Conservation (phyloP, 2,888 invertebrate species). For the Amblyjoppa fuscipennis region DNA sequence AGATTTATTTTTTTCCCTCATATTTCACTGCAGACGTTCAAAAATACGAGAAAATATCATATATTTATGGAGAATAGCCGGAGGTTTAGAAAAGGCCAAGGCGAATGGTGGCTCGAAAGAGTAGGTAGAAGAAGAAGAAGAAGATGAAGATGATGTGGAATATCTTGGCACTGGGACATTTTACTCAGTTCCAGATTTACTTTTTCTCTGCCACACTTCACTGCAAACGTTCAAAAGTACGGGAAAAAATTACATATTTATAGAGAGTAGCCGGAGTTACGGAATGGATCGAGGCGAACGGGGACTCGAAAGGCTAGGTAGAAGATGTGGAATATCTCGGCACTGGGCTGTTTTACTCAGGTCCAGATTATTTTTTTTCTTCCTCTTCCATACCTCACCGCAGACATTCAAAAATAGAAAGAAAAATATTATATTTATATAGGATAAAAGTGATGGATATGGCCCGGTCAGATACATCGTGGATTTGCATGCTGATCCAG, state of each 20-base stretch:
- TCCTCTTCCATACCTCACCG: neutral
- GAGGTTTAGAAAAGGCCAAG: neutral
- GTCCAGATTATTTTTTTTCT: neutral
- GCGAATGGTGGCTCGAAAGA: neutral
- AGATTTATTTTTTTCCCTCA: neutral
- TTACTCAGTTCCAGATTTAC: neutral
- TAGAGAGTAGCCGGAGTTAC: neutral
- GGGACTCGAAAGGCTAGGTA: neutral
- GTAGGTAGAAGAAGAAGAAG: neutral
- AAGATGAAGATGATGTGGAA: neutral
- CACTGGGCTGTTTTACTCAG: neutral
- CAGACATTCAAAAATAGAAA: neutral
- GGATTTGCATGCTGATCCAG: neutral
- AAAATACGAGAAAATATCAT: neutral
- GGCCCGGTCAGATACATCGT: neutral
- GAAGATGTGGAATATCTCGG: neutral
- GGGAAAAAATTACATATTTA: neutral
- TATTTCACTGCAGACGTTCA: neutral
- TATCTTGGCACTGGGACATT: neutral
- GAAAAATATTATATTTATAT: neutral
- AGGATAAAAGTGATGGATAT: neutral
- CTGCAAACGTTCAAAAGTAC: neutral
- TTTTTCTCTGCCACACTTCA: neutral
- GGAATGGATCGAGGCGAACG: neutral
- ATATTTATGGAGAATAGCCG: neutral